Percentiles rank a stretch among this genome's conserved stretches.
Conservation (phyloP, 1,140 invertebrate genomes). For the Adoxophyes honmai region DNA sequence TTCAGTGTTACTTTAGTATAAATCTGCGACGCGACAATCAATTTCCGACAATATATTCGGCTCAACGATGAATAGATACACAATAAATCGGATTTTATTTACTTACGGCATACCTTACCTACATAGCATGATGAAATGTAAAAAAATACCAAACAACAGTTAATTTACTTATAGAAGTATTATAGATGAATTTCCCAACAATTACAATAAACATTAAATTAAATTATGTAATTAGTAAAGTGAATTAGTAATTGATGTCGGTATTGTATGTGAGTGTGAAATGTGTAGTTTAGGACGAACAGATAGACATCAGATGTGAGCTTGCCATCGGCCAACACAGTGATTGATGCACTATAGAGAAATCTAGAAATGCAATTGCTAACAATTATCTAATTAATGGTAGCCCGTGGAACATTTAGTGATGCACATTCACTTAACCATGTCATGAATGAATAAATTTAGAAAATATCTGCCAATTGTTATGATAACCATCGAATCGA, state of each 20-base stretch:
- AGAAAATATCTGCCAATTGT: constrained; percentile 3
- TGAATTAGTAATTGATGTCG: constrained; percentile 62
- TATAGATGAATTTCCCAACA: constrained; percentile 17
- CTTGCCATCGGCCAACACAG: constrained; percentile 48
- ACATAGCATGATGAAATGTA: no score
- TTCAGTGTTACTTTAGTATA: no score
- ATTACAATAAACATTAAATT: neutral
- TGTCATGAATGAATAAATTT: constrained; percentile 7
- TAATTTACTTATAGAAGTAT: constrained; percentile 11
- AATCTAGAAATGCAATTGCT: constrained; percentile 32
- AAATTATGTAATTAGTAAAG: constrained; percentile 41
- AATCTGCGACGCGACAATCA: no score
- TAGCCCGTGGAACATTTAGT: constrained; percentile 34
- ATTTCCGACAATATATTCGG: no score
- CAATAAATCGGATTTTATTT: no score
- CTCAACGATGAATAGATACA: no score
- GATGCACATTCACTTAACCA: constrained; percentile 33
- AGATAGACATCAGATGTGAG: constrained; percentile 68
- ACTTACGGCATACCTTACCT: no score
- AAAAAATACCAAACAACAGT: no score
- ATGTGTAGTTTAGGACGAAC: constrained; percentile 68
- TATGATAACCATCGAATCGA: neutral
- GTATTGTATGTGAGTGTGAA: constrained; percentile 57
- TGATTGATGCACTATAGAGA: constrained; percentile 43
- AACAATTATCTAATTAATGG: constrained; percentile 25